Conservation (phyloP, 2,113 vertebrate species). For the Rhagologus leucostigma region DNA sequence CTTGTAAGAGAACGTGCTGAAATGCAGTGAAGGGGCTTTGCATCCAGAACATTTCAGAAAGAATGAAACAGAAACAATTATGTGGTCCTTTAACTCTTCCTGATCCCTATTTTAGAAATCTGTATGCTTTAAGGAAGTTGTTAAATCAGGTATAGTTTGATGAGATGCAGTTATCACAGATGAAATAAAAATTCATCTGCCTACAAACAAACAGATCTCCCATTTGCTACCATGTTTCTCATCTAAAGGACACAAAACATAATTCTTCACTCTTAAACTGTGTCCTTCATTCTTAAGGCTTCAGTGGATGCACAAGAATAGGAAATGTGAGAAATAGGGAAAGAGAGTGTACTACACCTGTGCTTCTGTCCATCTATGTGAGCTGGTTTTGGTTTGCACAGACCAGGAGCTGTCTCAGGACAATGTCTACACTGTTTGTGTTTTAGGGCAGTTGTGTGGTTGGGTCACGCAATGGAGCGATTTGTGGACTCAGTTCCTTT, state of each 20-base stretch:
- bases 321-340: neutral
- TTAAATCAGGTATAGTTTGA: neutral
- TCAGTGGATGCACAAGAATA: neutral
- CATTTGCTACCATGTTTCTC: neutral
- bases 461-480: accelerated
- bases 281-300: neutral
- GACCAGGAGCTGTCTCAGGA: neutral
- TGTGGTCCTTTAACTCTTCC: neutral
- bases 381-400: neutral
- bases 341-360: neutral
- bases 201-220: neutral
- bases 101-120: neutral
- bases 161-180: neutral
- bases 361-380: neutral
- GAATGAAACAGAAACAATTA: neutral
- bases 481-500: neutral
- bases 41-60: neutral
- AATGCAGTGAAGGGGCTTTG: neutral
- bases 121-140: neutral
- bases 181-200: neutral
- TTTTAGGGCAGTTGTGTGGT: neutral
- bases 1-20: neutral
- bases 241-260: neutral
- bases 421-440: neutral
- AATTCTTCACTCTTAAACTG: neutral